phyloP scores from a whole-genome alignment of 2,113 vertebrate genomes.

The Scartelaos histophorus region DNA sequence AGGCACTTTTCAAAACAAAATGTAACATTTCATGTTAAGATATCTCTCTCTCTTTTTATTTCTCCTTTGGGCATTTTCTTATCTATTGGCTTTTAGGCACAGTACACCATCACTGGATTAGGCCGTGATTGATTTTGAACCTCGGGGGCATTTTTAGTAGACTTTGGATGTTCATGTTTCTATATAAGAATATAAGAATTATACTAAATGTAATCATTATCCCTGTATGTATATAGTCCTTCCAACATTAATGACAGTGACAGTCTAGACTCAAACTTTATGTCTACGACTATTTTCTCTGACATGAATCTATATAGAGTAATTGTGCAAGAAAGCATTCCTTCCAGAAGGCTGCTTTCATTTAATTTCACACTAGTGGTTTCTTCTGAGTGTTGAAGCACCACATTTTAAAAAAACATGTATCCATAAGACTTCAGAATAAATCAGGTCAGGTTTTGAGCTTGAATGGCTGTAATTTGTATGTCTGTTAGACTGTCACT shows the following conservation, averaged over 20 bases:
- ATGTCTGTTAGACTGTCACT: neutral
- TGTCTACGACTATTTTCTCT: neutral
- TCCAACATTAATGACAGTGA: neutral
- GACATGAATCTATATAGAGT: neutral
- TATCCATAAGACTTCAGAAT: neutral
- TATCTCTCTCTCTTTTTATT: too few species aligned
- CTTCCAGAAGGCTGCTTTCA: neutral
- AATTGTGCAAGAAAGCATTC: neutral
- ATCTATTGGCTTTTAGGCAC: too few species aligned
- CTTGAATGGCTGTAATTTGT: neutral
- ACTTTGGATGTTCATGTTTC: too few species aligned
- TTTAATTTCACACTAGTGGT: neutral
- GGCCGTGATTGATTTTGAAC: too few species aligned
- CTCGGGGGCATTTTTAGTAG: too few species aligned
- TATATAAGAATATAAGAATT: too few species aligned
- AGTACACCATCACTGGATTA: too few species aligned
- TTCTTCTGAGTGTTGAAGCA: neutral
- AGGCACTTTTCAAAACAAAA: too few species aligned
- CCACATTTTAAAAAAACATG: neutral
- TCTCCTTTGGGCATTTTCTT: too few species aligned
- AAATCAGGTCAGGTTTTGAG: neutral
- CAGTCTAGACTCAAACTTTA: neutral
- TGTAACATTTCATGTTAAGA: too few species aligned
- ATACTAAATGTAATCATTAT: too few species aligned
- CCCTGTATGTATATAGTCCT: neutral